Base-by-base conservation (phyloP, 2,797 vertebrate species). In the Poecilia velifera region DNA sequence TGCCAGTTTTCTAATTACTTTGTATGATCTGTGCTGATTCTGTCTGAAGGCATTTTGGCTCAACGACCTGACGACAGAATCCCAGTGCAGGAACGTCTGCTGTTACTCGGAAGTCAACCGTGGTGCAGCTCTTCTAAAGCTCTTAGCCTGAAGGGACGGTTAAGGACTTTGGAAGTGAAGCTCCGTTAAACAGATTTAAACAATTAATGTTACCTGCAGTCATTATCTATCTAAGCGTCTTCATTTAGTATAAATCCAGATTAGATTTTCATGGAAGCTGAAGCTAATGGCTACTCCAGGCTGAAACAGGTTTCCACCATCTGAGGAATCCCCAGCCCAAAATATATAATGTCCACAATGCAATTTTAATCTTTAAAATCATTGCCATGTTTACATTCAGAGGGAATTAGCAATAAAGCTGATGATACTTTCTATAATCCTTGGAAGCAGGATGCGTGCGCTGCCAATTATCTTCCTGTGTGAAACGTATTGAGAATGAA, bases 101-200 rank as follows among this genome's bases (percentile, higher is more conserved):
- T 76, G 53, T 84, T 90, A 70, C 92, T 86, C 77, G 79, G 76
- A 91, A 89, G 84, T 90, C 85, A 88, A 84, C 89, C 84, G 74
- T 73, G 47, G 43, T 87, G 79, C 76, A 66, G 81, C 82, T 78
- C 77, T 53, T 20, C 31, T 14, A 18, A 62, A 62, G 13, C 28
- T 34, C 13, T 43, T 25, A 25, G 36, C 39, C 39, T 43, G 25
- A 43, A 70, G 39, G 39, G 66, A 70, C 13, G n/a, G 66, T 43
- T n/a, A 70, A 45, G 22, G 41, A 43, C 41, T 68, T 68, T 68
- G 36, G 8, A 68, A 68, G 64, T 41, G 34, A 68, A 68, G 20
- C 64, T 41, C 36, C 9, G 1, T 68, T 68, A 39, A 68, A 41
- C 64, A 41, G 20, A 20, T 68, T 41, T 68, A 41, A 64, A 31